A percentile compares a stretch with the other conserved stretches of the same genome.
These are phyloP conservation scores for Takifugu ocellatus DNA, from an alignment of 2,797 vertebrate species.

Conservation along the genomic window DNA sequence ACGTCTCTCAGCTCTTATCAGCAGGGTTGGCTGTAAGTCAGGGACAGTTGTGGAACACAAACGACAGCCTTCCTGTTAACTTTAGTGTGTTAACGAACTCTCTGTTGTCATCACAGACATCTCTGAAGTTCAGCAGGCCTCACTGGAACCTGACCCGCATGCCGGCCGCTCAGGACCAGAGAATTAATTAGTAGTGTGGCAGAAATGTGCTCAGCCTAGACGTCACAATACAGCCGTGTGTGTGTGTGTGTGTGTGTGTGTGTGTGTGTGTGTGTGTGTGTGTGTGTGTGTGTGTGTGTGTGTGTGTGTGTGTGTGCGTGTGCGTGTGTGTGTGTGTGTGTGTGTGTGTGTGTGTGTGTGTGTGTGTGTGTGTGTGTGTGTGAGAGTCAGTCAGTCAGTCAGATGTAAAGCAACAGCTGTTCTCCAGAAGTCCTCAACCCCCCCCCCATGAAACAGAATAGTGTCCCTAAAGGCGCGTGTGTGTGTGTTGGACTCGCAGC, in stretches of 20 bases:
- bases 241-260: conserved; percentile 13
- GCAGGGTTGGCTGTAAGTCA: background rate
- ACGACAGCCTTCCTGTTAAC: too few relatives aligned
- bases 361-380: conserved; percentile 10
- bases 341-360: conserved; percentile 9
- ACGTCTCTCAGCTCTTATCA: conserved; percentile 1
- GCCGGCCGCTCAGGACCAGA: too few relatives aligned
- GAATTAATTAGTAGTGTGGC: too few relatives aligned
- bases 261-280: conserved; percentile 14
- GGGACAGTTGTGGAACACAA: too few relatives aligned
- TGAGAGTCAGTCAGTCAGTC: background rate
- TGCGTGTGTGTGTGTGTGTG: conserved; percentile 12
- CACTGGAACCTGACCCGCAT: too few relatives aligned
- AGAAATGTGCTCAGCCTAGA: too few relatives aligned
- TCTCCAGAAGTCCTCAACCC: conserved; percentile 62
- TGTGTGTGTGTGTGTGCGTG: conserved; percentile 5
- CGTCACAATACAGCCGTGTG: too few relatives aligned
- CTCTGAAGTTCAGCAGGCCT: too few relatives aligned
- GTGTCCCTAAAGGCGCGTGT: conserved; percentile 5
- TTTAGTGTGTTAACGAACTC: too few relatives aligned
- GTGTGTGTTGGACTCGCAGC: conserved; percentile 2
- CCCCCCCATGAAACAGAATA: conserved; percentile 19
- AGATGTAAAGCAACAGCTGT: conserved; percentile 66
- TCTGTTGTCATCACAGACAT: too few relatives aligned
- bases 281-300: conserved; percentile 12